Conservation (phyloP, 2,113 vertebrate species). For the Chaenogobius annularis region DNA sequence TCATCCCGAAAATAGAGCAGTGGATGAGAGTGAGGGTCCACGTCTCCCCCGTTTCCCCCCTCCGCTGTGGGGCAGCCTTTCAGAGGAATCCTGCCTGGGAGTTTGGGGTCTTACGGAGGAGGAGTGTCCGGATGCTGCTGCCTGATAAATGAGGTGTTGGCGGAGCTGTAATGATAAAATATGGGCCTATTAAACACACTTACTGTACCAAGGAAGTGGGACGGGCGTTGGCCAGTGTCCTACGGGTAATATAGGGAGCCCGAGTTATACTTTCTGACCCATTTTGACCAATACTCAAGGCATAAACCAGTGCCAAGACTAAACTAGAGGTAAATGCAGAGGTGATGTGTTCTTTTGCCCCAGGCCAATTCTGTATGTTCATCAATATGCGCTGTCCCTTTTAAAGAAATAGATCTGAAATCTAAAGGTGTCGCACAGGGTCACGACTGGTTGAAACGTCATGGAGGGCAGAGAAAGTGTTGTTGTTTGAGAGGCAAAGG, state of each 20-base stretch:
- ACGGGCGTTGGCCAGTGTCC: background rate
- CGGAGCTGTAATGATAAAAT: conserved; percentile 44
- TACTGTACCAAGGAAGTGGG: background rate
- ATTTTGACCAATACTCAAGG: no score
- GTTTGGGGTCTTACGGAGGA: conserved; percentile 15
- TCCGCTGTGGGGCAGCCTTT: background rate
- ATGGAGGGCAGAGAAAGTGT: no score
- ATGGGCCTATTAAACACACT: conserved; percentile 19
- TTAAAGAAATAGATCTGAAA: no score
- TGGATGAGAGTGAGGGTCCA: background rate
- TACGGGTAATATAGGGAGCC: background rate
- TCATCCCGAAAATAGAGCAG: conserved; percentile 19
- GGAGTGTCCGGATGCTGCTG: conserved; percentile 22
- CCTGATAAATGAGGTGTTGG: conserved; percentile 44
- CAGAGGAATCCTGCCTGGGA: background rate
- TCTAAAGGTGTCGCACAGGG: no score
- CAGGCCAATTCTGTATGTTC: no score
- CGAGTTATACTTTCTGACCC: no score
- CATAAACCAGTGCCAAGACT: no score
- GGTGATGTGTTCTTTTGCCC: no score
- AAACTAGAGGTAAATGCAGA: no score
- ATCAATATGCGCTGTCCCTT: no score
- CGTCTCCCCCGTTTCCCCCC: background rate
- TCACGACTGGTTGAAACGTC: no score
- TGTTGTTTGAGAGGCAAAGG: no score